Evolutionary conservation across 64 coral and sea anemone genomes (phyloP).

Genomic region (Orbicella faveolata): DNA sequence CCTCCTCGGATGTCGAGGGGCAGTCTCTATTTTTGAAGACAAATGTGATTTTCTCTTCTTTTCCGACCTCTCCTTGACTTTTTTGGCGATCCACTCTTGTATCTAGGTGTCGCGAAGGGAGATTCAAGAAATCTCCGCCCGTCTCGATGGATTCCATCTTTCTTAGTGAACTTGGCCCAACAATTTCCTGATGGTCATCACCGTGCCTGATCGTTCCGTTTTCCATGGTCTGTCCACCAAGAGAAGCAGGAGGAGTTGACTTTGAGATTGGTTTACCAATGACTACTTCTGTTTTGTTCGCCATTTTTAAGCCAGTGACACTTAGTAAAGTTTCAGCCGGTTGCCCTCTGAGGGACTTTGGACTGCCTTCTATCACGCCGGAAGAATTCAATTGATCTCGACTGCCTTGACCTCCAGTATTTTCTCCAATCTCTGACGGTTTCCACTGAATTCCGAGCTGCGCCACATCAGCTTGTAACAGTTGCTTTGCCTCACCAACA

Average conservation of each 20-base stretch:
- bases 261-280: not conserved
- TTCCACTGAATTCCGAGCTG: constrained; percentile 91
- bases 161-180: not conserved
- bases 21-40: not conserved
- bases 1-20: not conserved
- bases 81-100: not conserved
- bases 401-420: not conserved
- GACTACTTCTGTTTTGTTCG: not conserved
- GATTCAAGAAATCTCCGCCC: not conserved
- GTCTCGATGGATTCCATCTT: not conserved
- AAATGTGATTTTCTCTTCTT: not conserved
- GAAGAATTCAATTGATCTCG: not conserved
- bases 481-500: constrained; percentile 63
- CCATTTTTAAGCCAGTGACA: not conserved
- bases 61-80: not conserved
- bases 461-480: constrained; percentile 80
- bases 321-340: not conserved
- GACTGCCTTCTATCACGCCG: not conserved
- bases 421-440: constrained; percentile 17
- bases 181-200: not conserved
- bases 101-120: not conserved
- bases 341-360: not conserved
- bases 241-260: not conserved
- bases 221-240: not conserved
- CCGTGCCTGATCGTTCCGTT: not conserved